Base-by-base conservation (phyloP, 2,797 vertebrate species). In the Peromyscus eremicus region DNA sequence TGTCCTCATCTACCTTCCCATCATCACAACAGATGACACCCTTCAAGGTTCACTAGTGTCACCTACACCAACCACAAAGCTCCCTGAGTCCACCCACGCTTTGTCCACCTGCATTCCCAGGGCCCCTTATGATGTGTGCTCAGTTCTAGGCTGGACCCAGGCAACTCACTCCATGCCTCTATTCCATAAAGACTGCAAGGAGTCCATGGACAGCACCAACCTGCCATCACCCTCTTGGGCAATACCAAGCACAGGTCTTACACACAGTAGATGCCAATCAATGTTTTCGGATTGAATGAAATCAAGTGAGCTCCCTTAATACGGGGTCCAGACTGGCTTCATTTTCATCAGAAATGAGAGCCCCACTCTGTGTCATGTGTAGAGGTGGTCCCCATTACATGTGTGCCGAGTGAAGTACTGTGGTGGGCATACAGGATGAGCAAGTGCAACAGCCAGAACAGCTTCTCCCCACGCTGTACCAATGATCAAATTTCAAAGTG, bases 401-500 rank as follows among this genome's bases (percentile, higher is more conserved):
- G 40, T 23, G n/a, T 68, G 49, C 68, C 66, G 37, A 82, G 86
- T 13, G 21, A 92, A 90, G 55, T 92, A 76, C 55, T 68, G 16
- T 34, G 0, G 21, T 10, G 57, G 52, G 43, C 60, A 60, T 43
- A 17, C 2, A 0, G 0, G 92, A 0, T 0, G 92, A 97, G 68
- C 86, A 70, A 75, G 90, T 4, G 29, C 52, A 55, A 55, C 73
- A 29, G 81, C 68, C 81, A 8, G 13, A 94, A 91, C 43, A 34
- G n/a, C 94, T 93, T 93, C 94, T 96, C 97, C 85, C 82, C 25
- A 88, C 76, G 37, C 75, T 94, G 2, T 62, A 76, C 68, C 90
- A n/a, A 46, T 25, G 88, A 97, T 91, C 95, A 77, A 29, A 84
- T 92, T 94, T 97, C 96, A 83, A 84, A 97, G 96, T 89, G 75